These are phyloP conservation scores for Eonycteris spelaea DNA, from an alignment of 2,113 vertebrate genomes.

Conservation along the genomic window DNA sequence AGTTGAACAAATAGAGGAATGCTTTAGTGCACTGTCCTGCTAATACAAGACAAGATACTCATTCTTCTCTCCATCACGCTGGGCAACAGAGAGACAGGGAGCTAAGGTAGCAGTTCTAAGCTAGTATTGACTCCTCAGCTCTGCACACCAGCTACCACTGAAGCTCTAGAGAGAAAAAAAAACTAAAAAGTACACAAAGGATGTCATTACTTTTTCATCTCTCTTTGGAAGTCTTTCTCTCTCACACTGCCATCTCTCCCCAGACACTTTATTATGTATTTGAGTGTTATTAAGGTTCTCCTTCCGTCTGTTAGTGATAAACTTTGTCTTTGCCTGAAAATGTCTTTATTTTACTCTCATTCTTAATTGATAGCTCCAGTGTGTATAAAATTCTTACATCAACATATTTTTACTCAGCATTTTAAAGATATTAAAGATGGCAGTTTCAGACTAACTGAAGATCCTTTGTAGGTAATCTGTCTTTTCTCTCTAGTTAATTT, in stretches of 20 bases:
- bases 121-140: not conserved
- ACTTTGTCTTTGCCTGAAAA: not conserved
- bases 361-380: not conserved
- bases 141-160: not conserved
- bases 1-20: too few species aligned
- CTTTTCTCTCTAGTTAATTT: not conserved
- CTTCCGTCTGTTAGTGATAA: not conserved
- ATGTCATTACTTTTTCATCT: not conserved
- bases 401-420: not conserved
- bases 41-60: too few species aligned
- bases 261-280: not conserved
- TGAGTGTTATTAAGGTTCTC: not conserved
- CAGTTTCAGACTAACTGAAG: not conserved
- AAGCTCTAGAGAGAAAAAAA: not conserved
- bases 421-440: not conserved
- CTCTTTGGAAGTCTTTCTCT: not conserved
- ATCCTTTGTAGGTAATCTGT: not conserved
- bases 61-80: not conserved
- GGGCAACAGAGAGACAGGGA: not conserved
- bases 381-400: not conserved
- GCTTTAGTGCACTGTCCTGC: too few species aligned
- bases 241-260: not conserved
- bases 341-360: not conserved
- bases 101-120: not conserved
- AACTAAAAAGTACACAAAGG: not conserved